These are phyloP conservation scores for Heliconius ismenius DNA, from an alignment of 2,888 invertebrate genomes.

Conservation along the genomic window DNA sequence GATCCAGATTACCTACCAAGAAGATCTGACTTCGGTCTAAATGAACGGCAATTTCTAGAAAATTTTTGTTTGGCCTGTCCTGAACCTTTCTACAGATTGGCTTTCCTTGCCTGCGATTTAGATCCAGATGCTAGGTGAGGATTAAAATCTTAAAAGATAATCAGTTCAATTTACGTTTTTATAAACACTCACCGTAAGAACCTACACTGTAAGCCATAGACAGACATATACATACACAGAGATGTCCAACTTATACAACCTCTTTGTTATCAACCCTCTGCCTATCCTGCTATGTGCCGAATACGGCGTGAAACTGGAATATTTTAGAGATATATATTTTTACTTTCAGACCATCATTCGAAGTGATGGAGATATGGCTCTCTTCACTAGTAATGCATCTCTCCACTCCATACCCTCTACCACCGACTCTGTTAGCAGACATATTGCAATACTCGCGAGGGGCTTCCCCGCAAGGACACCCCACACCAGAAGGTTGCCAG, in stretches of 20 bases:
- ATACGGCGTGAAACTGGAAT: too few relatives aligned
- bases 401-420: constrained; percentile 83
- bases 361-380: constrained; percentile 94
- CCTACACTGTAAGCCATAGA: too few relatives aligned
- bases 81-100: constrained; percentile 92
- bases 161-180: too few relatives aligned
- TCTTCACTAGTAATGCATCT: constrained; percentile 89
- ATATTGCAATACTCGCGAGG: constrained; percentile 84
- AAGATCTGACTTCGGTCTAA: constrained; percentile 94
- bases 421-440: constrained; percentile 87
- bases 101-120: constrained; percentile 94
- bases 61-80: constrained; percentile 92
- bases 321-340: not conserved
- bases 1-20: constrained; percentile 97
- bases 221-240: too few relatives aligned
- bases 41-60: constrained; percentile 91
- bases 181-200: too few relatives aligned
- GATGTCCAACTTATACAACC: too few relatives aligned
- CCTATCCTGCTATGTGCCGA: too few relatives aligned
- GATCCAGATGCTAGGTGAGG: constrained; percentile 92
- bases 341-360: constrained; percentile 91
- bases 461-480: constrained; percentile 79
- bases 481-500: constrained; percentile 66
- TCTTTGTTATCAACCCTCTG: too few relatives aligned
- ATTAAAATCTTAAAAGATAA: not conserved